Percentiles rank a stretch among this genome's conserved stretches.
These are phyloP conservation scores for Catocala fraxini DNA, from an alignment of 2,888 invertebrate genomes.

Conservation along the genomic window DNA sequence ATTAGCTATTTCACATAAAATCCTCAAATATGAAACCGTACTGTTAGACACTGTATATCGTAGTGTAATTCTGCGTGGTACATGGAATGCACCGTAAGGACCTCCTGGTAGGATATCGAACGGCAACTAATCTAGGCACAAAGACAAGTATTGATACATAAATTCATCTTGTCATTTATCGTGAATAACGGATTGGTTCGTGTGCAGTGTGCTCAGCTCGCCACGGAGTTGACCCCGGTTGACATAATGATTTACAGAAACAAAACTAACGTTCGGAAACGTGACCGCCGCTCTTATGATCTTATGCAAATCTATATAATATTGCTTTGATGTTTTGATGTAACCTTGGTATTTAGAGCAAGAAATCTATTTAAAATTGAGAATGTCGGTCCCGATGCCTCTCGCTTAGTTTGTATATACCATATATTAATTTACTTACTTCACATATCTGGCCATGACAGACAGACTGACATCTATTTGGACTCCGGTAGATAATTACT, in stretches of 20 bases:
- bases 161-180: slow-evolving; percentile 55
- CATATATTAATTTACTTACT: too few species aligned
- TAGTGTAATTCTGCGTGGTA: neutral
- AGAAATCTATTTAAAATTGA: neutral
- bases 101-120: slow-evolving; percentile 41
- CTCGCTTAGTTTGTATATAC: too few species aligned
- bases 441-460: too few species aligned
- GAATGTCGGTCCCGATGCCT: too few species aligned
- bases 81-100: slow-evolving; percentile 22
- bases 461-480: too few species aligned
- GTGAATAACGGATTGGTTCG: slow-evolving; percentile 57
- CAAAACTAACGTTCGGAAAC: slow-evolving; percentile 48
- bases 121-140: slow-evolving; percentile 45
- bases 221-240: slow-evolving; percentile 52
- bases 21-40: too few species aligned
- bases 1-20: too few species aligned
- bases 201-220: slow-evolving; percentile 29
- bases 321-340: slow-evolving; percentile 22
- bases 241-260: slow-evolving; percentile 57
- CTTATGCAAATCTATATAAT: slow-evolving; percentile 36
- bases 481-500: too few species aligned
- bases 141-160: slow-evolving; percentile 44
- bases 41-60: too few species aligned
- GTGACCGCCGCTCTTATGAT: slow-evolving; percentile 44
- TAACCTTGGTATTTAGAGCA: slow-evolving; percentile 23